Conservation (phyloP, 2,113 vertebrate species). For the Gasterosteus nipponicus region DNA sequence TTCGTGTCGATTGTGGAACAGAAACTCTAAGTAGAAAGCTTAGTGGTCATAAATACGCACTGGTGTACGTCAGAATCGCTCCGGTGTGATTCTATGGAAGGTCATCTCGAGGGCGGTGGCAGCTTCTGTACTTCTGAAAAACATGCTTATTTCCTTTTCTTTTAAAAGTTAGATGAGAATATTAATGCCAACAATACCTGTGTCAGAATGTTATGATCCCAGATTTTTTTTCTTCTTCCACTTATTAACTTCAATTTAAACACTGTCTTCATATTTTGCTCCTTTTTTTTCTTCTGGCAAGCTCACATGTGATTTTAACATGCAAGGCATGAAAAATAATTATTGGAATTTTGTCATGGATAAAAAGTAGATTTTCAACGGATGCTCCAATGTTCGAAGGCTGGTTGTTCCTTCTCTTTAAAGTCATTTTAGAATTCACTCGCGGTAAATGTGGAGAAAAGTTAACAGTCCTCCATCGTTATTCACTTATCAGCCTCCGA, state of each 20-base stretch:
- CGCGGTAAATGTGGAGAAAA: neutral
- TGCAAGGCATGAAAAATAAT: neutral
- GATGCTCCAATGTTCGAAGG: neutral
- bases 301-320: constrained; percentile 41
- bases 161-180: neutral
- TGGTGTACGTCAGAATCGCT: neutral
- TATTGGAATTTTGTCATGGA: neutral
- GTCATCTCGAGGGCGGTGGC: constrained; percentile 1
- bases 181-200: neutral
- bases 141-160: constrained; percentile 9
- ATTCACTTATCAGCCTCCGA: neutral
- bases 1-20: constrained; percentile 26
- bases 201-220: neutral
- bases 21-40: constrained; percentile 15
- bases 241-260: neutral
- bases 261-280: constrained; percentile 14
- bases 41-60: neutral
- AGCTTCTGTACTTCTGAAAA: neutral
- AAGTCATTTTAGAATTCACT: neutral
- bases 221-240: neutral
- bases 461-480: neutral
- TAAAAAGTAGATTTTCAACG: neutral
- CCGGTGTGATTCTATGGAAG: neutral
- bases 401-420: neutral
- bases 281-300: constrained; percentile 26